phyloP scores from a whole-genome alignment of 2,797 vertebrate species.

The Leucoraja ocellata region DNA sequence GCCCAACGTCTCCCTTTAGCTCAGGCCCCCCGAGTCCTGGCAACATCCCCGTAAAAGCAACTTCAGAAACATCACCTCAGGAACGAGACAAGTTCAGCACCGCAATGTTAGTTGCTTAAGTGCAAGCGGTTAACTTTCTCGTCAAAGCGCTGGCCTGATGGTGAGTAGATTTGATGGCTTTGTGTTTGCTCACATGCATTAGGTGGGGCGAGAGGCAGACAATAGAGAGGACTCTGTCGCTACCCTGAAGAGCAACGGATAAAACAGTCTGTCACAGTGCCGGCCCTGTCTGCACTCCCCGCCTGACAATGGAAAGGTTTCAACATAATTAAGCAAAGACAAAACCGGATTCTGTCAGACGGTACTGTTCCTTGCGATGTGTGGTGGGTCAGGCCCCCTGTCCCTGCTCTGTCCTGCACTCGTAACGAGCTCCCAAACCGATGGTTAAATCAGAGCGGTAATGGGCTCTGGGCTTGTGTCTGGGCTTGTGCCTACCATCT shows the following conservation, averaged over 20 bases:
- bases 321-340: constrained; percentile 82
- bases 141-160: constrained; percentile 71
- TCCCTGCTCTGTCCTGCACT: constrained; percentile 62
- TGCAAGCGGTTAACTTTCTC: constrained; percentile 58
- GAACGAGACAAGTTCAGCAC: not conserved
- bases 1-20: no score
- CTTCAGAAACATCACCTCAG: not conserved
- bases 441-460: constrained; percentile 79
- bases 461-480: constrained; percentile 67
- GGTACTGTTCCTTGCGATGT: constrained; percentile 78
- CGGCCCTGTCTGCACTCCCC: constrained; percentile 68
- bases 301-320: constrained; percentile 68
- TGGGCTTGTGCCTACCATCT: constrained; percentile 56
- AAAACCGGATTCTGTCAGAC: constrained; percentile 67
- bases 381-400: constrained; percentile 76
- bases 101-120: constrained; percentile 8
- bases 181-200: constrained; percentile 94
- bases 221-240: constrained; percentile 81
- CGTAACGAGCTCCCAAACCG: constrained; percentile 75
- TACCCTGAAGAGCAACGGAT: constrained; percentile 88
- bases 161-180: constrained; percentile 96
- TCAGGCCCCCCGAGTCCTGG: no score
- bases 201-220: constrained; percentile 60
- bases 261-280: constrained; percentile 75
- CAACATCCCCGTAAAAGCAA: no score